Base-by-base conservation (phyloP, 2,888 invertebrate genomes). In the Thalpophila matura region DNA sequence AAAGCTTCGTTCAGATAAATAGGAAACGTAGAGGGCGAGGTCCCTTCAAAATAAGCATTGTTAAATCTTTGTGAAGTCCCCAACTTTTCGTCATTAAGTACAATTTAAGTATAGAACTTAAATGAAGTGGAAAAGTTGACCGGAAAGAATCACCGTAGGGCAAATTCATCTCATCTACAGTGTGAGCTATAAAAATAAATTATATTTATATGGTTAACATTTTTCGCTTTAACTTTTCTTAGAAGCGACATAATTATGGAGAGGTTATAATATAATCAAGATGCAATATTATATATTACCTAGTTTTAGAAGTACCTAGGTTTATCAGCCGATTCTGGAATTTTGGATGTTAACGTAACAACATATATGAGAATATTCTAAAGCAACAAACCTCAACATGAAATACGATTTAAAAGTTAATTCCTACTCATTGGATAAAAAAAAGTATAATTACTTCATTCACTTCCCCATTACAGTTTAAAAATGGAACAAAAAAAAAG, bases 91-190 rank as follows among this genome's bases (percentile, higher is more conserved):
- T 90, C 91, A 91, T 94, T 92, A 91, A 88, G 91, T 91, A 91
- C 91, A 89, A 90, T 92, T 92, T 93, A 92, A 94, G 92, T 88
- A 90, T 87, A 89, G 89, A 94, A 94, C 92, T 94, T 93, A 93
- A 94, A 94, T 94, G 93, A 94, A 94, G 93, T 92, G 90, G 91
- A 91, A 92, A 94, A 94, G 92, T 94, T 93, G 91, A 90, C 92
- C 91, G 84, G 86, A 80, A 83, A 84, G 86, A 88, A 89, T 89
- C 87, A 87, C 87, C 84, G 57, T 51, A 63, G 77, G 75, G 78
- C 68, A 71, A 64, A 55, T 72, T 68, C 71, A 67, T 75, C 70
- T 74, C 67, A 72, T 74, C 51, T 84, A 79, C 81, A 78, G 74
- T 74, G 72, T 79, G 57, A 56, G 70, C 54, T 56, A 64, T 76